phyloP scores from a whole-genome alignment of 2,797 vertebrate species.

The Tauraco hartlaubi region DNA sequence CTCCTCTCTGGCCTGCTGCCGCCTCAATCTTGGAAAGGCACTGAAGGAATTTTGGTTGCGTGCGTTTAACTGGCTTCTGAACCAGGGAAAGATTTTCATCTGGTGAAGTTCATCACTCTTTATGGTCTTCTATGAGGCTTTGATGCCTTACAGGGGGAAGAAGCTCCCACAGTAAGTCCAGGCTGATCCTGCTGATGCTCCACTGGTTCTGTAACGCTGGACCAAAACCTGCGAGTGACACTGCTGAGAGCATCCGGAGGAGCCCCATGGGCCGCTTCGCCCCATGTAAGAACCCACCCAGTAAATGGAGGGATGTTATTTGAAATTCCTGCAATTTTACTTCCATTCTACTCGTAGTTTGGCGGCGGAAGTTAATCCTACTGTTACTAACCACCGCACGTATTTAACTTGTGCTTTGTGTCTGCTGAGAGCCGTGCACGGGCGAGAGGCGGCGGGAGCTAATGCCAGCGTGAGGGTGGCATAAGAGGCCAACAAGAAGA shows the following conservation, averaged over 20 bases:
- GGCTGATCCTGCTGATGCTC: neutral
- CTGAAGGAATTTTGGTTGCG: accelerated
- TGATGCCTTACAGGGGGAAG: neutral
- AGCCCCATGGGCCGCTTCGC: accelerated
- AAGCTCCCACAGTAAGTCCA: neutral
- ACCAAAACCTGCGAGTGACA: no score
- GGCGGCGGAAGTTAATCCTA: neutral
- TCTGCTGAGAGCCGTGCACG: accelerated
- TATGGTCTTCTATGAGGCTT: neutral
- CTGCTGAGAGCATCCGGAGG: neutral
- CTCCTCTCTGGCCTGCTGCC: accelerated
- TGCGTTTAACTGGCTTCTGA: neutral
- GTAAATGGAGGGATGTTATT: neutral
- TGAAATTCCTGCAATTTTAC: neutral
- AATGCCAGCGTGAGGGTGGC: accelerated
- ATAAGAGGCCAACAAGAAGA: neutral
- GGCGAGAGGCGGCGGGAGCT: accelerated
- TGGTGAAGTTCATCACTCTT: neutral
- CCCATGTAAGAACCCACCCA: neutral
- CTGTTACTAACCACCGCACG: accelerated
- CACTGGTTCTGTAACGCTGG: neutral
- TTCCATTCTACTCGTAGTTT: neutral
- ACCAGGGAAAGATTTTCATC: neutral
- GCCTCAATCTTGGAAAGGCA: neutral
- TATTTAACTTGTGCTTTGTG: neutral